Base-by-base conservation (phyloP, 2,113 vertebrate species). In the Eidolon helvum region DNA sequence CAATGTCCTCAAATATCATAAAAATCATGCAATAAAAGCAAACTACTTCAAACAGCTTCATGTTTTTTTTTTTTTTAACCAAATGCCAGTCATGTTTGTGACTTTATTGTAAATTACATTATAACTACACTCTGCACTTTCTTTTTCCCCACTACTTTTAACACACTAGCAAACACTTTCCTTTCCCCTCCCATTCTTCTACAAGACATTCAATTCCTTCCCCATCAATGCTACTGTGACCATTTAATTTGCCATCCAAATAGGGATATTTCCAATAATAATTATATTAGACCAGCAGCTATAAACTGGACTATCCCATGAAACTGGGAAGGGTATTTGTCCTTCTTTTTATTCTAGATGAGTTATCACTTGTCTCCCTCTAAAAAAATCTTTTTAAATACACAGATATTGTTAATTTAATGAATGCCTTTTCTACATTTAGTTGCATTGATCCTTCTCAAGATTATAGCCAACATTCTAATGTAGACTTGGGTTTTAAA, bases 311-410 rank as follows among this genome's bases (percentile, higher is more conserved):
- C 7, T 19, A 38, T 10, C 2, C 0, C 11, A 38, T 24, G 26
- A 86, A 95, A 89, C 1, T 28, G 14, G 33, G 4, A 43, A 26
- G 14, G 16, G 0, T 74, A 7, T 59, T 78, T 89, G 4, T 16
- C 22, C 19, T 53, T 30, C 4, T 1, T 69, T 6, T 35, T 18
- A 48, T 78, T n/a, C 40, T 33, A 40, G 4, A 68, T 30, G 18
- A 66, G 16, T 8, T 68, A 48, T 33, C 3, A 26, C 66, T 40
- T 79, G 4, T 19, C 30, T 85, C 45, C 4, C 53, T 77, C 12
- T 24, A 68, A 87, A 86, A 80, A 94, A 69, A 77, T 6, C 21
- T 57, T 71, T 15, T 66, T 71, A 71, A 91, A 82, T 35, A 66
- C 2, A n/a, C 12, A 59, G 16, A 66, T 79, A 89, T 19, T 15